phyloP scores from a whole-genome alignment of 92 coral and sea anemone genomes.

The Phenganax stokvisi region DNA sequence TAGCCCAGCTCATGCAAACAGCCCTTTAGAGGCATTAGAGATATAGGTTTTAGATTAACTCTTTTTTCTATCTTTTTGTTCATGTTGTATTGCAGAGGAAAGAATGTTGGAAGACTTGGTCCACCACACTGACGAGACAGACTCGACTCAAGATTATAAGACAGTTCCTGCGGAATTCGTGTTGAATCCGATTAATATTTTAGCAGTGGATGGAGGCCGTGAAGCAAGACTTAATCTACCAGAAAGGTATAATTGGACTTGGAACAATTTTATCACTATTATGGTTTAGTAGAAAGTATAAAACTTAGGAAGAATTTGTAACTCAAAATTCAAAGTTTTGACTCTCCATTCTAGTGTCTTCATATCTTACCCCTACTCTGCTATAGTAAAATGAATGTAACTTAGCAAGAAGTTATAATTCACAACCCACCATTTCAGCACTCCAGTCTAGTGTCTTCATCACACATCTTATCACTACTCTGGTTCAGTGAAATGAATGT shows the following conservation, averaged over 20 bases:
- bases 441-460: too few species aligned
- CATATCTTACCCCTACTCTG: too few species aligned
- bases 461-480: too few species aligned
- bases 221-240: slow-evolving; percentile 58
- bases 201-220: slow-evolving; percentile 54
- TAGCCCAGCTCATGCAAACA: too few species aligned
- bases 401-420: too few species aligned
- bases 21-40: too few species aligned
- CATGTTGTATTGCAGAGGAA: slow-evolving; percentile 52
- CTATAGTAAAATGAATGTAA: too few species aligned
- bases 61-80: not conserved
- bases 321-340: too few species aligned
- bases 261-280: not conserved
- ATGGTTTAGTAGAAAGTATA: not conserved
- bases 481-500: too few species aligned
- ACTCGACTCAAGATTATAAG: not conserved
- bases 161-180: slow-evolving; percentile 47
- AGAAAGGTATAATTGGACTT: slow-evolving; percentile 50
- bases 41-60: not conserved
- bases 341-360: too few species aligned
- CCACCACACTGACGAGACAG: slow-evolving; percentile 38
- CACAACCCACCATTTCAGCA: too few species aligned
- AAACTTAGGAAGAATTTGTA: too few species aligned
- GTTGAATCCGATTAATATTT: slow-evolving; percentile 55
- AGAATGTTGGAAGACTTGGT: slow-evolving; percentile 51